Conservation (phyloP, 2,113 vertebrate genomes). For the Synchiropus splendidus region DNA sequence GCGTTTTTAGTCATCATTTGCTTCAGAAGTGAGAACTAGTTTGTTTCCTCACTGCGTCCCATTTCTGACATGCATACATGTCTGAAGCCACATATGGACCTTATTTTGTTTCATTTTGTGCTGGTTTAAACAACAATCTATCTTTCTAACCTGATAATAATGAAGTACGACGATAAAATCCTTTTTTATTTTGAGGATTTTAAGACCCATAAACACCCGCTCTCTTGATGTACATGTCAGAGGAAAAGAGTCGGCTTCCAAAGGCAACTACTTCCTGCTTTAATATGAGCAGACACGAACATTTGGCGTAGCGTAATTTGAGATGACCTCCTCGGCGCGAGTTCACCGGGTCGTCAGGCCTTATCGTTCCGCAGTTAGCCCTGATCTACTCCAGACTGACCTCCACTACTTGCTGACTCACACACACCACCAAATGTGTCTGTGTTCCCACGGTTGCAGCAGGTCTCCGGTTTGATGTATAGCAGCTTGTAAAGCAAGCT, state of each 20-base stretch:
- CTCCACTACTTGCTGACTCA: constrained; percentile 2
- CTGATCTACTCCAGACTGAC: constrained; percentile 27
- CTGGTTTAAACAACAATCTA: no score
- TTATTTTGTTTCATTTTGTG: no score
- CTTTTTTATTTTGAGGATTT: no score
- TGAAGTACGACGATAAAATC: no score
- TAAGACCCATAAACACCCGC: no score
- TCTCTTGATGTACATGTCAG: neutral
- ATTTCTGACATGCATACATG: no score
- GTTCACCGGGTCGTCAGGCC: constrained; percentile 46
- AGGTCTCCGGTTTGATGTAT: constrained; percentile 43
- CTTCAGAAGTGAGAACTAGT: no score
- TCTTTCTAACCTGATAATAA: no score
- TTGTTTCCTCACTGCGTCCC: no score
- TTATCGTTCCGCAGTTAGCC: constrained; percentile 44
- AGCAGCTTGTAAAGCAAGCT: constrained; percentile 48
- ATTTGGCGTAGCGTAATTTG: constrained; percentile 47
- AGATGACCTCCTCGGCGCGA: constrained; percentile 41
- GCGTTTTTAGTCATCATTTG: no score
- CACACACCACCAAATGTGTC: constrained; percentile 10
- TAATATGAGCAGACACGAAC: constrained; percentile 35
- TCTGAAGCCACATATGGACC: no score
- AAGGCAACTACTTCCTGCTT: constrained; percentile 34
- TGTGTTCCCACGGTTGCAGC: constrained; percentile 48
- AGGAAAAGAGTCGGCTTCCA: constrained; percentile 21